Evolutionary conservation across 2,888 invertebrate genomes (phyloP).

Genomic region (Holacanthella duospinosa): DNA sequence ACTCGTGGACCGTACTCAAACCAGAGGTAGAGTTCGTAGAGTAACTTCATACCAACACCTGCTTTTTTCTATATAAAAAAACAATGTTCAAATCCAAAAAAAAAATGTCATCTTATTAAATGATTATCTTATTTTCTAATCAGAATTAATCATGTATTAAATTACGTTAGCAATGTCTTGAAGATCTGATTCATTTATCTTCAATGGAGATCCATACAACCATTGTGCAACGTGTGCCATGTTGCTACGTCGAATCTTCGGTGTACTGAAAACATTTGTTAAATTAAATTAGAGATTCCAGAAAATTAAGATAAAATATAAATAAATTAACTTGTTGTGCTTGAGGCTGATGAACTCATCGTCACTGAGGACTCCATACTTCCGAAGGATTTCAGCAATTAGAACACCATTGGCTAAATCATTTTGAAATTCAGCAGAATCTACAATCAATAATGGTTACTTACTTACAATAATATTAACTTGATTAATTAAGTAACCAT

Average conservation of each 20-base stretch:
- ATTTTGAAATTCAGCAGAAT: background rate
- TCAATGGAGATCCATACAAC: background rate
- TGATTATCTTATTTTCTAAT: too few relatives aligned
- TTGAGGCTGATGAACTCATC: slow-evolving; percentile 8
- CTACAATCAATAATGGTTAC: background rate
- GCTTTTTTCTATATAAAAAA: background rate
- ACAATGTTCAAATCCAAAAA: background rate
- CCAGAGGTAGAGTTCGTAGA: slow-evolving; percentile 2
- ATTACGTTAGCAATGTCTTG: slow-evolving; percentile 4
- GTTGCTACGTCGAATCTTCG: background rate
- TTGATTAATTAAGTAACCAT: background rate
- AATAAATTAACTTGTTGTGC: background rate
- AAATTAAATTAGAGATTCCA: too few relatives aligned
- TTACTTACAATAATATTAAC: too few relatives aligned
- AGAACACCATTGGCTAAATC: slow-evolving; percentile 4
- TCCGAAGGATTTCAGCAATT: slow-evolving; percentile 5
- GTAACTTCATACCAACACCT: background rate
- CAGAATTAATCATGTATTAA: too few relatives aligned
- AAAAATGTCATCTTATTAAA: too few relatives aligned
- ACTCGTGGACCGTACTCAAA: background rate
- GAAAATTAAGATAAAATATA: background rate
- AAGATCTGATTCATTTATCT: background rate
- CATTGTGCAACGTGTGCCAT: background rate
- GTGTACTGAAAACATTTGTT: background rate
- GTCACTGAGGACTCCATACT: slow-evolving; percentile 7